Evolutionary conservation across 2,113 vertebrate species (phyloP).

Genomic region (Amia ocellicauda): DNA sequence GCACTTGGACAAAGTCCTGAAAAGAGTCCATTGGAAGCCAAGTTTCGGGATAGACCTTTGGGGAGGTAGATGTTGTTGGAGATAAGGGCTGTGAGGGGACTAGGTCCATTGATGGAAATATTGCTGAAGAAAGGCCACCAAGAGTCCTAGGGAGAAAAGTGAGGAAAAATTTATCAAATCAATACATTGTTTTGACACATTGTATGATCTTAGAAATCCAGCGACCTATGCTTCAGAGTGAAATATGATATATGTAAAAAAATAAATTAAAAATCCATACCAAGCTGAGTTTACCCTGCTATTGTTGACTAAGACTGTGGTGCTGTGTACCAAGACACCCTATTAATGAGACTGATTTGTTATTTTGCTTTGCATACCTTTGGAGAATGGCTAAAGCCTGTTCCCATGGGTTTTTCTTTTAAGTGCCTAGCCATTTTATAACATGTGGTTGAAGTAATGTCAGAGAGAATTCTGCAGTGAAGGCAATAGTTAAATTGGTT

Average conservation of each 20-base stretch:
- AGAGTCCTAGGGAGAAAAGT: conserved; percentile 68
- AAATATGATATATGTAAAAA: too few relatives aligned
- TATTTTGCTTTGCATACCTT: too few relatives aligned
- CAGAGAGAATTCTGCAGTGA: conserved; percentile 25
- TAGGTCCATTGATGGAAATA: conserved; percentile 53
- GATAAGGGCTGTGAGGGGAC: conserved; percentile 60
- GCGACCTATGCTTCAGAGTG: too few relatives aligned
- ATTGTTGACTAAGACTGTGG: too few relatives aligned
- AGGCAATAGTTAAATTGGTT: conserved; percentile 28
- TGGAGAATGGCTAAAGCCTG: too few relatives aligned
- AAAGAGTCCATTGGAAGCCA: conserved; percentile 88
- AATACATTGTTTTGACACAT: neutral
- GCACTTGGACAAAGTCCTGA: conserved; percentile 97
- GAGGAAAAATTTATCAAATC: conserved; percentile 1
- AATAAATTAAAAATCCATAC: too few relatives aligned
- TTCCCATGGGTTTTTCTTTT: too few relatives aligned
- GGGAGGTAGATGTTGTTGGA: conserved; percentile 67
- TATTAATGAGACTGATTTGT: too few relatives aligned
- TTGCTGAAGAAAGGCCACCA: conserved; percentile 63
- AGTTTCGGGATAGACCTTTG: conserved; percentile 91
- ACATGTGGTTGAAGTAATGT: neutral
- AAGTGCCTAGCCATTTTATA: too few relatives aligned
- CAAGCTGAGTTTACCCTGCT: too few relatives aligned
- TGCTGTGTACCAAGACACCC: too few relatives aligned
- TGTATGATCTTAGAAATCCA: neutral